These are phyloP conservation scores for Scaptomyza caliginosa DNA, from an alignment of 2,888 invertebrate genomes.

Conservation along the genomic window DNA sequence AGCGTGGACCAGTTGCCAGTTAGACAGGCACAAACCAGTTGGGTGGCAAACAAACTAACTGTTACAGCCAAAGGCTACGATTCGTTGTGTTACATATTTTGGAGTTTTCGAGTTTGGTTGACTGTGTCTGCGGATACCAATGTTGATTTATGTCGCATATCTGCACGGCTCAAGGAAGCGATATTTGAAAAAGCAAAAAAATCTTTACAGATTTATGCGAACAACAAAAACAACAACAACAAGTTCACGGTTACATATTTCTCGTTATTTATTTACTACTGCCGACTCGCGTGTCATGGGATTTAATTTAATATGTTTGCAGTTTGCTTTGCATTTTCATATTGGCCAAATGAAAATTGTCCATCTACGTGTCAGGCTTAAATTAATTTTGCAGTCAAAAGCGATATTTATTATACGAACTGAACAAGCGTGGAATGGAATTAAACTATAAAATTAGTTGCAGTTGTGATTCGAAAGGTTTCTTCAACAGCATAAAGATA, in stretches of 20 bases:
- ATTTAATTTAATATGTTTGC: neutral
- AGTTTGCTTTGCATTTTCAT: neutral
- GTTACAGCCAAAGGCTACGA: conserved; percentile 23
- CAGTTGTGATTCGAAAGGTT: too few species aligned
- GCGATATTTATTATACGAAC: too few species aligned
- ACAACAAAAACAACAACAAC: conserved; percentile 6
- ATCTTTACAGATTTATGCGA: conserved; percentile 33
- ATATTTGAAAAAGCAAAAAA: conserved; percentile 19
- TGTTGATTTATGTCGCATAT: conserved; percentile 41
- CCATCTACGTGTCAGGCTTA: neutral
- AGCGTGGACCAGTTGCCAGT: conserved; percentile 30
- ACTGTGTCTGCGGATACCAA: conserved; percentile 6
- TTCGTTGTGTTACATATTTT: conserved; percentile 27
- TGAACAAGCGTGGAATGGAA: too few species aligned
- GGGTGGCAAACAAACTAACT: conserved; percentile 19
- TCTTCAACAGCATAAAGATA: too few species aligned
- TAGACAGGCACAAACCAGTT: conserved; percentile 41
- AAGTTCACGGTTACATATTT: conserved; percentile 16
- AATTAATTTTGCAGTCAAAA: neutral
- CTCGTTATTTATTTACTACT: neutral
- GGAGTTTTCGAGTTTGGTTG: conserved; percentile 19
- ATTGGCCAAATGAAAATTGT: neutral
- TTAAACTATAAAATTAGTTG: too few species aligned
- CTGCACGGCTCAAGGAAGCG: conserved; percentile 37
- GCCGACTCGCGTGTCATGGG: neutral